phyloP scores from a whole-genome alignment of 2,113 vertebrate species.

The Circaetus gallicus region DNA sequence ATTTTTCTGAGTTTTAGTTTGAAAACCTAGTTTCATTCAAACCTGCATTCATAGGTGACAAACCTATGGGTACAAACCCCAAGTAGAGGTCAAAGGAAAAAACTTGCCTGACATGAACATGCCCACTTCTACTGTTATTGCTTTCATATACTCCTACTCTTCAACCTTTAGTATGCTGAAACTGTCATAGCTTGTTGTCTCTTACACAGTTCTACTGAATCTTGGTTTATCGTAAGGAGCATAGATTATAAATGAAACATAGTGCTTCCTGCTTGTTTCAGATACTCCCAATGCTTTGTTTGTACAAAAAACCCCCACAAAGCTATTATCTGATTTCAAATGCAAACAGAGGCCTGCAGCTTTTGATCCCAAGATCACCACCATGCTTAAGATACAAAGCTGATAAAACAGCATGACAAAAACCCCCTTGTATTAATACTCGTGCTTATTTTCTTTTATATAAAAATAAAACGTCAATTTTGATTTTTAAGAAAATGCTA shows the following conservation, averaged over 20 bases:
- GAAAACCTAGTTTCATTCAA: neutral
- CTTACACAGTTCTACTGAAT: neutral
- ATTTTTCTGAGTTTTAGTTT: neutral
- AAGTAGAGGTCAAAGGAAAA: neutral
- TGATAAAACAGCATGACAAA: neutral
- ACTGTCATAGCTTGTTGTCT: neutral
- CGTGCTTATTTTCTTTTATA: neutral
- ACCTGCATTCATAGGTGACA: neutral
- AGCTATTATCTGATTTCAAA: neutral
- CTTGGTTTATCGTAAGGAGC: neutral
- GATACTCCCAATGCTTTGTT: neutral
- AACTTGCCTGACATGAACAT: neutral
- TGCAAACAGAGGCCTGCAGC: neutral
- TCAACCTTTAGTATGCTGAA: too few relatives aligned
- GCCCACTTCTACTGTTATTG: neutral
- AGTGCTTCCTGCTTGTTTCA: neutral
- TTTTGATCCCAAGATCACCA: neutral
- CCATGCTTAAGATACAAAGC: neutral
- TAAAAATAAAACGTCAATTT: neutral
- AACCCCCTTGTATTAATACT: neutral
- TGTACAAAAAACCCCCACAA: too few relatives aligned
- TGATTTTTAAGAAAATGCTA: neutral
- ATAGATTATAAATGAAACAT: neutral
- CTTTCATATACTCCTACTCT: accelerated
- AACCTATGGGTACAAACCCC: neutral